Percentiles rank a stretch among this genome's conserved stretches.
These are phyloP conservation scores for Himalopsyche anomala DNA, from an alignment of 2,888 invertebrate genomes.

Conservation along the genomic window DNA sequence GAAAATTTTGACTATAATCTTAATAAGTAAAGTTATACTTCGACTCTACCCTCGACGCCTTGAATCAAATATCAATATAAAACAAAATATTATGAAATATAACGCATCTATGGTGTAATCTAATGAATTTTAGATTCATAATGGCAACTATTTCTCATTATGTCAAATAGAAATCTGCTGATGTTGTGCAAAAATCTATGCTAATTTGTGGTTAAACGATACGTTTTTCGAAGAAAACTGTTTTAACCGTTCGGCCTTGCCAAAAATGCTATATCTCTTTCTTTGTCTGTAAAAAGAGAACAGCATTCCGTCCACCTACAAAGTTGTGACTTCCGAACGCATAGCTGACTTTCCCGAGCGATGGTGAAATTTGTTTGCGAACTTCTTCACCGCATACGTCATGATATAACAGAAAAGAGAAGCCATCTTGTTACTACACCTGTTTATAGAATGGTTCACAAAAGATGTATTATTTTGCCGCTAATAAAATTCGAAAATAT, in stretches of 20 bases:
- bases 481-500: background rate
- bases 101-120: too few species aligned
- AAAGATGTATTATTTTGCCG: background rate
- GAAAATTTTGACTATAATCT: too few species aligned
- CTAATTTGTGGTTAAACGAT: background rate
- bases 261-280: constrained; percentile 20
- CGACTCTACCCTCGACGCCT: too few species aligned
- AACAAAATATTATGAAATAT: too few species aligned
- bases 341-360: constrained; percentile 32
- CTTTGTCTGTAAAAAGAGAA: constrained; percentile 17
- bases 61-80: too few species aligned
- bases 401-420: constrained; percentile 39
- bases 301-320: constrained; percentile 22
- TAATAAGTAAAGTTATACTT: too few species aligned
- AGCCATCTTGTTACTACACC: constrained; percentile 29
- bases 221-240: constrained; percentile 1
- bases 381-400: constrained; percentile 7
- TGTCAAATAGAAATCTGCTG: background rate
- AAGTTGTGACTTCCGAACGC: constrained; percentile 16
- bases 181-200: background rate
- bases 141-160: too few species aligned
- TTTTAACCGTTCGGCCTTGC: constrained; percentile 14
- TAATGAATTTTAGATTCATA: too few species aligned
- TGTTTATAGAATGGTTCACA: constrained; percentile 18
- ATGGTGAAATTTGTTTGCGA: constrained; percentile 32